These are phyloP conservation scores for Eurois occulta DNA, from an alignment of 2,888 invertebrate genomes.

Conservation along the genomic window DNA sequence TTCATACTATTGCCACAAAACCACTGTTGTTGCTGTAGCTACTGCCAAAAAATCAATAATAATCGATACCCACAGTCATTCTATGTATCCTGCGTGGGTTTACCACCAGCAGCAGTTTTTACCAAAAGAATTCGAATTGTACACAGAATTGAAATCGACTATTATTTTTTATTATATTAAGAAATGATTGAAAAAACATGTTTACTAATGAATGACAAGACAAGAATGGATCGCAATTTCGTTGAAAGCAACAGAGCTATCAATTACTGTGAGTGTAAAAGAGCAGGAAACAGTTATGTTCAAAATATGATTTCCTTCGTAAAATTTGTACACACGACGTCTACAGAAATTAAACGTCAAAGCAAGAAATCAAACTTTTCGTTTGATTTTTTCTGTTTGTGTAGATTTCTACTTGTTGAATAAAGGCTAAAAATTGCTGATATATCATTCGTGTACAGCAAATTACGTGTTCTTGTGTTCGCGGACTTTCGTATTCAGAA, in stretches of 20 bases:
- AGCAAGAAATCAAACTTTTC: conserved; percentile 56
- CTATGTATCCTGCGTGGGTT: not conserved
- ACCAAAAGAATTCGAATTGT: no score
- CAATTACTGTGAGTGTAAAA: not conserved
- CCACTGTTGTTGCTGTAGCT: not conserved
- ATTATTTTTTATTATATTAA: not conserved
- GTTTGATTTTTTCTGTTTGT: conserved; percentile 57
- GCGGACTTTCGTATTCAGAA: conserved; percentile 36
- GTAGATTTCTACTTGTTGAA: conserved; percentile 47
- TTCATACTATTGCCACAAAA: not conserved
- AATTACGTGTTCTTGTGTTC: conserved; percentile 27
- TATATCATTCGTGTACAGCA: conserved; percentile 14
- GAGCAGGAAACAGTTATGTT: conserved; percentile 32
- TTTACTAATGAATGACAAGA: no score
- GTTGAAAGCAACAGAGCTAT: not conserved
- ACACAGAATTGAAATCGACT: not conserved
- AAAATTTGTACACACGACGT: conserved; percentile 2
- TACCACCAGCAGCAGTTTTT: not conserved
- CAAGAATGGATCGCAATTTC: no score
- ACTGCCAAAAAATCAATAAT: not conserved
- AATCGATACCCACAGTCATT: not conserved
- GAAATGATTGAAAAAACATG: no score
- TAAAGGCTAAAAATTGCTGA: conserved; percentile 23
- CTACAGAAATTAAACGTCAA: conserved; percentile 53
- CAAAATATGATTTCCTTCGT: not conserved